Conservation (phyloP, 2,113 vertebrate species). For the Hassar affinis region DNA sequence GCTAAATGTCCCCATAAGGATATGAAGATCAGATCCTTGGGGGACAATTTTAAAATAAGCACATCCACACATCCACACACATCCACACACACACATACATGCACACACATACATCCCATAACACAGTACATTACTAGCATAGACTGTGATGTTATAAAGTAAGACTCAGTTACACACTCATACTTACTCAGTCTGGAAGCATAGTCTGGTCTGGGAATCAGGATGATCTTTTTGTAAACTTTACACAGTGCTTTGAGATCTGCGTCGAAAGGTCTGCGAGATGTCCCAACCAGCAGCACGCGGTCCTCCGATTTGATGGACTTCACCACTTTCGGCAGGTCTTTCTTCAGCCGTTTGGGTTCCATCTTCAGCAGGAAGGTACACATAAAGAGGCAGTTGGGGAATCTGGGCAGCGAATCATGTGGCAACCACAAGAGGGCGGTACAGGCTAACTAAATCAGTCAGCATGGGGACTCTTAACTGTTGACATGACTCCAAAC, state of each 20-base stretch:
- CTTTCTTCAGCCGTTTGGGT: constrained; percentile 72
- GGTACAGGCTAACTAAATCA: constrained; percentile 21
- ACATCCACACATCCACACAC: neutral
- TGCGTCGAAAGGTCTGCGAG: constrained; percentile 73
- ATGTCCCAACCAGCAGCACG: constrained; percentile 80
- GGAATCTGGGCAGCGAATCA: neutral
- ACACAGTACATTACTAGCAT: neutral
- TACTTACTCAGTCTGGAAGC: constrained; percentile 78
- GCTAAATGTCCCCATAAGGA: too few relatives aligned
- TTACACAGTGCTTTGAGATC: constrained; percentile 72
- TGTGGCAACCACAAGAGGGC: constrained; percentile 48
- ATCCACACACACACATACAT: neutral
- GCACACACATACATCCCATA: neutral
- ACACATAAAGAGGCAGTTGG: neutral
- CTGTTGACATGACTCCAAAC: neutral
- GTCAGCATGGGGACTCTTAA: neutral
- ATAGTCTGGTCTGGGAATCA: constrained; percentile 82
- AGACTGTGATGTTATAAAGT: neutral
- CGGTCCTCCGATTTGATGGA: constrained; percentile 74
- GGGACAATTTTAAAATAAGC: too few relatives aligned
- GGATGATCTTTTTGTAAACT: constrained; percentile 79
- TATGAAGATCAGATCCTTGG: too few relatives aligned
- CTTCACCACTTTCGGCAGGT: constrained; percentile 75
- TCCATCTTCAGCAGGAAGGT: constrained; percentile 61
- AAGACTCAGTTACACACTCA: neutral